These are phyloP conservation scores for Eidolon helvum DNA, from an alignment of 2,113 vertebrate species.

Conservation along the genomic window DNA sequence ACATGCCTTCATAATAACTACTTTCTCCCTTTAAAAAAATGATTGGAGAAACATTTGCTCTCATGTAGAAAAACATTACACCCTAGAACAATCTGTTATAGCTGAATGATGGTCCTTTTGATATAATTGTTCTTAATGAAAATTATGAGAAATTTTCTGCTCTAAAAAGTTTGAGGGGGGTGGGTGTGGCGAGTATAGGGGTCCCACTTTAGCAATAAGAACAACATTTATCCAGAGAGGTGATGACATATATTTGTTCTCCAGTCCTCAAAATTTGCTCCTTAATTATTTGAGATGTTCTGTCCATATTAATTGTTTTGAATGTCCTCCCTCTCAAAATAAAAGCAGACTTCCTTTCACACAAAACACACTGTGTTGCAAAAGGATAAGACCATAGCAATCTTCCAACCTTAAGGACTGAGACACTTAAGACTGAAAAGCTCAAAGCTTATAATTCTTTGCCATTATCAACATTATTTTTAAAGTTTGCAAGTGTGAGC, in stretches of 20 bases:
- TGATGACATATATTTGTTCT: background rate
- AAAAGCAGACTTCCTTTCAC: background rate
- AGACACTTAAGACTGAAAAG: background rate
- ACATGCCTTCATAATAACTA: constrained; percentile 62
- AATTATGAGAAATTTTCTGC: constrained; percentile 53
- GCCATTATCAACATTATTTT: background rate
- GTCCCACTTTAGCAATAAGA: background rate
- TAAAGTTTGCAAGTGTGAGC: background rate
- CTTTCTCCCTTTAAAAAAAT: constrained; percentile 62
- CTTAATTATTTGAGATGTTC: background rate
- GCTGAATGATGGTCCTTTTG: constrained; percentile 45
- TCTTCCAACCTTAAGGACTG: background rate
- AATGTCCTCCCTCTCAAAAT: background rate
- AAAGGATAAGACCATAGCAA: background rate
- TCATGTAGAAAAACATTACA: constrained; percentile 75
- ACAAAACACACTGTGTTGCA: background rate
- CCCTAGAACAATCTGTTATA: constrained; percentile 70
- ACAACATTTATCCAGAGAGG: background rate
- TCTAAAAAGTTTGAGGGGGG: background rate
- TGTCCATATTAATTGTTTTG: background rate
- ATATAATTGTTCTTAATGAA: constrained; percentile 61
- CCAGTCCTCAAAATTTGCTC: constrained; percentile 27
- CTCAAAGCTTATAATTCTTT: background rate
- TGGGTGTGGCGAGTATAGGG: background rate
- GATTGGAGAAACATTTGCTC: constrained; percentile 71